A percentile compares a stretch with the other conserved stretches of the same genome.
Conservation (phyloP, 2,113 vertebrate species). For the Bubalus kerabau region DNA sequence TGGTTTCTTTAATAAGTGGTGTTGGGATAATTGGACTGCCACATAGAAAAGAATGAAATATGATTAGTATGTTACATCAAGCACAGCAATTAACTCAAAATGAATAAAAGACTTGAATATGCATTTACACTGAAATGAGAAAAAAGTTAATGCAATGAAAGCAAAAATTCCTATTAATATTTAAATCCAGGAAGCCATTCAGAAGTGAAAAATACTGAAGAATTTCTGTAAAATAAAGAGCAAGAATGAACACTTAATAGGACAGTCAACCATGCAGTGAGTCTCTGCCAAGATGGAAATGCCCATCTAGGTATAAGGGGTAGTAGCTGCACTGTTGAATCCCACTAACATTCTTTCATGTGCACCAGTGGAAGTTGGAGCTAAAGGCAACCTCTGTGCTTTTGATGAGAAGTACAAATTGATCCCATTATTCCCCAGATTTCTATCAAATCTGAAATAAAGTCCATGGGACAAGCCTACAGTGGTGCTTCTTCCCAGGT, state of each 20-base stretch:
- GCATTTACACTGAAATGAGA: neutral
- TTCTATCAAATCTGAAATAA: neutral
- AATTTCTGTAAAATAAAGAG: neutral
- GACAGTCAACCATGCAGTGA: too few relatives aligned
- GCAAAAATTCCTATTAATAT: neutral
- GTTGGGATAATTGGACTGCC: neutral
- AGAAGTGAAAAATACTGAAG: neutral
- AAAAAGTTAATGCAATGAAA: neutral
- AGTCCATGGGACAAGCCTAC: neutral
- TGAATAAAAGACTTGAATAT: neutral
- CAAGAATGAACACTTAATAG: neutral
- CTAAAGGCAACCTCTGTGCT: neutral
- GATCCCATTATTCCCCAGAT: neutral
- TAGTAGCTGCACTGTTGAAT: fast-evolving
- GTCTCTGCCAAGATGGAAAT: neutral
- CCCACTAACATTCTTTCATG: neutral
- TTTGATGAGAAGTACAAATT: neutral
- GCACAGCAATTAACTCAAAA: neutral
- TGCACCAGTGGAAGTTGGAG: neutral
- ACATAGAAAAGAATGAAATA: neutral
- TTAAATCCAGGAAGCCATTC: neutral
- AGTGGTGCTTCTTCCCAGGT: neutral
- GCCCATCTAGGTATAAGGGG: fast-evolving
- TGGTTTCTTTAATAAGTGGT: neutral
- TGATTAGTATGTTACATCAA: neutral